Conservation (phyloP, 2,113 vertebrate species). For the Synchiropus splendidus region DNA sequence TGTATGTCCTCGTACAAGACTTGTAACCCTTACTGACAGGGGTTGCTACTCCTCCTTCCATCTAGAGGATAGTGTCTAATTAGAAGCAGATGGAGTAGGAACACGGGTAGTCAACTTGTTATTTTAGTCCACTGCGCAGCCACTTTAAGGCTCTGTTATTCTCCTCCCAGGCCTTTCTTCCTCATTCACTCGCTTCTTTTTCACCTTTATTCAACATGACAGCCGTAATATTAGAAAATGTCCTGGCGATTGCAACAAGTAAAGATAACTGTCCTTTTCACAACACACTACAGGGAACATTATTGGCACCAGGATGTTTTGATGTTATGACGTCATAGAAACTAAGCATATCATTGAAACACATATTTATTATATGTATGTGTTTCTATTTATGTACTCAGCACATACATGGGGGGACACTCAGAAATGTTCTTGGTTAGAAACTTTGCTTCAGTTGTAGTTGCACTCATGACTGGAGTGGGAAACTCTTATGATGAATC, state of each 20-base stretch:
- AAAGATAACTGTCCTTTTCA: conserved; percentile 12
- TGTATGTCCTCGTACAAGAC: conserved; percentile 1
- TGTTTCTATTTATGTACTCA: no score
- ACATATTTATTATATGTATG: no score
- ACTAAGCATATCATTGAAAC: no score
- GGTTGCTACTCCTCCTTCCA: conserved; percentile 56
- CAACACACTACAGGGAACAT: conserved; percentile 9
- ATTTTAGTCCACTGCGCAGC: conserved; percentile 52
- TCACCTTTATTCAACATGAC: conserved; percentile 33
- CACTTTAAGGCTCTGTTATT: conserved; percentile 36
- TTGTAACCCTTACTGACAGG: no score
- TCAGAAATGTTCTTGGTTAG: no score
- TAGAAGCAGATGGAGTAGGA: conserved; percentile 55
- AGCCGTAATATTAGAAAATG: conserved; percentile 26
- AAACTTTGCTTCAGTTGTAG: no score
- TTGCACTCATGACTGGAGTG: no score
- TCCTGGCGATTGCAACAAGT: conserved; percentile 24
- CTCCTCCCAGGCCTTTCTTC: conserved; percentile 31
- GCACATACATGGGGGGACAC: no score
- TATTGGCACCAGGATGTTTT: not conserved
- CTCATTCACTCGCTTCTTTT: conserved; percentile 50
- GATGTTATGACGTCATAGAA: not conserved
- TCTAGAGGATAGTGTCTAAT: conserved; percentile 65
- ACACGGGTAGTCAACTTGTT: conserved; percentile 48
- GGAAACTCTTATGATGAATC: no score